Base-by-base conservation (phyloP, 1,140 invertebrate genomes). In the Lepidurus packardi region DNA sequence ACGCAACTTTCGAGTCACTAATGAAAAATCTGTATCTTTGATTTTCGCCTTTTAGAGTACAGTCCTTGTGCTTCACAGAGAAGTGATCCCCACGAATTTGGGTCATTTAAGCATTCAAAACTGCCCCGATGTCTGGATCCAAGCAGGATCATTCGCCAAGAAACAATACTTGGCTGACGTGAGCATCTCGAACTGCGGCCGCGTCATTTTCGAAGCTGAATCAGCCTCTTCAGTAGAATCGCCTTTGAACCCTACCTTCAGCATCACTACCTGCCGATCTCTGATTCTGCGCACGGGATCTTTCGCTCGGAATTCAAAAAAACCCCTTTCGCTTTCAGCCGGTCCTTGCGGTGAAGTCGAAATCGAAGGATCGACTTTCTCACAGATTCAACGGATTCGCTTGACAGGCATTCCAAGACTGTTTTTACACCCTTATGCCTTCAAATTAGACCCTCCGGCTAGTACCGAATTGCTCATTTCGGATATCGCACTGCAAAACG, bases 321-420 rank as follows among this genome's bases (percentile, higher is more conserved):
- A 11, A 1, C 78, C 78, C 9, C 21, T 78, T 1, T 42, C 78
- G 7, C 43, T 78, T 13, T 45, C 9, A 7, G 65, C 73, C 7
- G 21, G 42, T 9, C n/a, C 74, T 25, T 78, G 78, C 73, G 43
- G 45, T 21, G 10, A 16, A 8, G 78, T 78, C 41, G 25, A 73
- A 13, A 74, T 78, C 41, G 73, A 74, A 16, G 78, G 43, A 45
- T 34, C 24, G 11, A 73, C 78, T 8, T 78, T 78, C 73, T 78
- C 78, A 9, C 78, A 74, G 41, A 24, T 78, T 24, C 65, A 73
- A 42, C 65, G 43, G 42, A 44, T 78, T n/a, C 16, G 34, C n/a
- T 25, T 78, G 73, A 43, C 73, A 21, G 45, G 45, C 8, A 42
- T 78, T 6, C 73, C 65, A 11, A 41, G n/a, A 9, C 45, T 78